Evolutionary conservation across 2,888 invertebrate genomes (phyloP), one percentile per base, ranked within the genome.

Genomic region (Megalurothrips usitatus): DNA sequence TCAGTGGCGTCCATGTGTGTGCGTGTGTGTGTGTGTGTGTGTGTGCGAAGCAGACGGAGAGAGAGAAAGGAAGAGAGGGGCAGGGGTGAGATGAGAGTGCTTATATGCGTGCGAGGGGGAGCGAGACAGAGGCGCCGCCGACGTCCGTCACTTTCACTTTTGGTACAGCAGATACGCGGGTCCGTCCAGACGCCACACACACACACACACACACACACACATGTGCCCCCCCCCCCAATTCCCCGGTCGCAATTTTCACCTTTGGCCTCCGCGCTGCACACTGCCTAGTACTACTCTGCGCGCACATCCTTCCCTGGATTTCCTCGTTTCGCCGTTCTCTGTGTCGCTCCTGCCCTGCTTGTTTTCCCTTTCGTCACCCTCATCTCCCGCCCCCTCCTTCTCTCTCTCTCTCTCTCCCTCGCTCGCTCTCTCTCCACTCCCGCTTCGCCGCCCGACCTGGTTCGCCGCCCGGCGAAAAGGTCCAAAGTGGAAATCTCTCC

Each of bases 211-310:
- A 17, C 8, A 52, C 58, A 58, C 58, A 58, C 58, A 58, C 17
- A 8, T 75, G 68, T 75, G 68, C 23, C 34, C 34, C 12, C 23
- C 68, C 68, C 26, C 68, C 12, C 68, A 26, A 75, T n/a, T n/a
- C n/a, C n/a, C n/a, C n/a, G n/a, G n/a, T n/a, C n/a, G 68, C 68
- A 75, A 75, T 75, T 75, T 75, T 75, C 68, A 75, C 68, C 68
- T 75, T 75, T 23, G 9, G 6, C 34, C 34, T 6, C 34, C 34
- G 23, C 68, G n/a, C 10, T 26, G 26, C 68, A 26, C 68, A 0
- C 58, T 58, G 6, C n/a, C 58, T 58, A 17, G 58, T 58, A 17
- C 58, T 58, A 10, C n/a, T 17, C 14, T 58, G 19, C 17, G 19
- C 17, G 58, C 58, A 14, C 58, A 14, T 0, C 58, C 52, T 52